A percentile compares a stretch with the other conserved stretches of the same genome.
phyloP scores from a whole-genome alignment of 2,113 vertebrate genomes.

The Clarias batrachus region DNA sequence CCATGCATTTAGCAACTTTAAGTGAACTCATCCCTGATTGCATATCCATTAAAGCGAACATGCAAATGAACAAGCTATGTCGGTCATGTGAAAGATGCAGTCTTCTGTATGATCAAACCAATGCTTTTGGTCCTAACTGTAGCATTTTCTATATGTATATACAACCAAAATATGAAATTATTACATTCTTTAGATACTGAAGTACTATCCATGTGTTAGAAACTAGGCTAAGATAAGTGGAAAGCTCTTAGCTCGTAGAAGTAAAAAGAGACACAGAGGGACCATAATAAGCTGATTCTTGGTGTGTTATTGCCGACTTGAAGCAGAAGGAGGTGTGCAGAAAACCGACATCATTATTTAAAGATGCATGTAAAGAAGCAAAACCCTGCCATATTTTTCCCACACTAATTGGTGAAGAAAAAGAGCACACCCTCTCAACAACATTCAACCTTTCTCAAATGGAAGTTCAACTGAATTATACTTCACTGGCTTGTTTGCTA shows the following conservation, averaged over 20 bases:
- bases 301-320: background rate
- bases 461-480: conserved; percentile 60
- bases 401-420: conserved; percentile 14
- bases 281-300: conserved; percentile 4
- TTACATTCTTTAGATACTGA: too few relatives aligned
- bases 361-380: conserved; percentile 26
- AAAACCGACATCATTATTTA: conserved; percentile 19
- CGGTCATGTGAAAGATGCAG: background rate
- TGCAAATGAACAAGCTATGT: background rate
- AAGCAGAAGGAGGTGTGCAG: conserved; percentile 12
- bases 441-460: conserved; percentile 36
- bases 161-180: background rate
- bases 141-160: background rate
- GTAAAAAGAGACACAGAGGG: background rate
- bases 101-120: background rate
- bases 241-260: background rate
- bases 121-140: background rate
- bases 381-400: conserved; percentile 22
- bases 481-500: conserved; percentile 23
- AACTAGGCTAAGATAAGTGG: background rate
- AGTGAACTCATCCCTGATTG: background rate
- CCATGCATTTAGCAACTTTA: background rate
- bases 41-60: background rate
- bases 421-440: conserved; percentile 30
- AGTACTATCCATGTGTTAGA: background rate